A percentile compares a stretch with the other conserved stretches of the same genome.
Conservation (phyloP, 1,140 invertebrate species). For the Nilaparvata lugens region DNA sequence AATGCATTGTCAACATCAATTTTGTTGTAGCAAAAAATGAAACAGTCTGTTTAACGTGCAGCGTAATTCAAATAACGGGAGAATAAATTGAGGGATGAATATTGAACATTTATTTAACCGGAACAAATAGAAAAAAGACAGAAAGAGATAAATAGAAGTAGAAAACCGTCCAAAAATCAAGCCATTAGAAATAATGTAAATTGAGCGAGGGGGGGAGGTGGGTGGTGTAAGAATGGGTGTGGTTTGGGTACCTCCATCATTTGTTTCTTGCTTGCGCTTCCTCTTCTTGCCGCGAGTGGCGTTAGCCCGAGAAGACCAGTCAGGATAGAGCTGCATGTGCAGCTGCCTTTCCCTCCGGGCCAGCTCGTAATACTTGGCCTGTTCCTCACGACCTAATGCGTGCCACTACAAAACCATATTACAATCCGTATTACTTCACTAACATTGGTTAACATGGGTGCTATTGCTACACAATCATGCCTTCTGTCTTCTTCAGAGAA, state of each 20-base stretch:
- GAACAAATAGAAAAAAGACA: constrained; percentile 14
- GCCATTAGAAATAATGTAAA: constrained; percentile 10
- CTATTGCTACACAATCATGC: too few relatives aligned
- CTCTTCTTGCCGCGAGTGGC: constrained; percentile 97
- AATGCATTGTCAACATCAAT: neutral
- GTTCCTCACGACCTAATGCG: constrained; percentile 94
- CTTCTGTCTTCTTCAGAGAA: neutral
- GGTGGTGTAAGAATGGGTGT: constrained; percentile 23
- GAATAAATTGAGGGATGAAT: constrained; percentile 12
- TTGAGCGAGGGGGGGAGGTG: constrained; percentile 35
- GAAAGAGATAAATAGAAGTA: constrained; percentile 22
- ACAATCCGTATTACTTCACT: neutral
- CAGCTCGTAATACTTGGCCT: constrained; percentile 99
- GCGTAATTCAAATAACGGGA: constrained; percentile 4
- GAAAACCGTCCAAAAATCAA: constrained; percentile 25
- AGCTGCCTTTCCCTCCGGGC: constrained; percentile 94
- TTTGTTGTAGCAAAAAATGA: neutral
- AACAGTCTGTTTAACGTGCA: neutral
- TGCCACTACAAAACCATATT: constrained; percentile 75
- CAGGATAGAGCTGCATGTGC: constrained; percentile 98
- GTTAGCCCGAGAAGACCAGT: constrained; percentile 98
- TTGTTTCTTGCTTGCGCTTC: constrained; percentile 97
- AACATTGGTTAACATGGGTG: neutral
- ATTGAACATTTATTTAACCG: constrained; percentile 1
- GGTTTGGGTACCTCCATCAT: constrained; percentile 86